Evolutionary conservation across 2,113 vertebrate genomes (phyloP), one percentile per base, ranked within the genome.

Genomic region (Trichomycterus rosablanca): DNA sequence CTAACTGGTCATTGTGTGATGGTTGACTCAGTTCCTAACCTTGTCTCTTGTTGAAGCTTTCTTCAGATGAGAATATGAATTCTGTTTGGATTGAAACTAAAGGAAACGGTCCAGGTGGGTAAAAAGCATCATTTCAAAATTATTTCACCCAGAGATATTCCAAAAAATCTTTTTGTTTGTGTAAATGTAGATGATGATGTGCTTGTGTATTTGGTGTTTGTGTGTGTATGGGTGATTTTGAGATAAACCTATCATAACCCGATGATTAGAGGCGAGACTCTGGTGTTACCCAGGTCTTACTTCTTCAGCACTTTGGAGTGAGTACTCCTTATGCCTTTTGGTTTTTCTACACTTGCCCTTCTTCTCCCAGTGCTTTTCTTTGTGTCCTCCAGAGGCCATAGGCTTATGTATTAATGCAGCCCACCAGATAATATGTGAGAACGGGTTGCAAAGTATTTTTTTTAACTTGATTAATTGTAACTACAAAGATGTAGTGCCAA

Each of bases 401-500:
- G 24, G 44, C 4, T 54, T 8, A 18, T 8, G 24, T 69, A 16
- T 59, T 67, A 40, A 22, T 44, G 8, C 7, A 16, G 56, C 54
- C 58, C 58, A 60, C 46, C 12, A 66, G 69, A 76, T 67, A 66
- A 70, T 67, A 71, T 82, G 68, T 77, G 30, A 80, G 63, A 62
- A 59, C 72, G 70, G 80, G 75, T 84, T 70, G 83, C 85, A 87
- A 75, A 78, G 76, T 79, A 81, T 84, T 57, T 23, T 22, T 30
- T 55, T 84, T 86, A 88, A 83, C 80, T 83, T 78, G 79, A 89
- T 78, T 77, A 84, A 89, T 75, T 89, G 81, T 90, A 88, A 93
- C 92, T 91, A 91, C 92, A 79, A 83, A 88, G 77, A 90, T 93
- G 91, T 95, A 94, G 93, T 94, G 89, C 92, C 90, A 92, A 92